Evolutionary conservation across 2,888 invertebrate species (phyloP), one percentile per base, ranked within the genome.

Genomic region (Drosophila fulvimacula): DNA sequence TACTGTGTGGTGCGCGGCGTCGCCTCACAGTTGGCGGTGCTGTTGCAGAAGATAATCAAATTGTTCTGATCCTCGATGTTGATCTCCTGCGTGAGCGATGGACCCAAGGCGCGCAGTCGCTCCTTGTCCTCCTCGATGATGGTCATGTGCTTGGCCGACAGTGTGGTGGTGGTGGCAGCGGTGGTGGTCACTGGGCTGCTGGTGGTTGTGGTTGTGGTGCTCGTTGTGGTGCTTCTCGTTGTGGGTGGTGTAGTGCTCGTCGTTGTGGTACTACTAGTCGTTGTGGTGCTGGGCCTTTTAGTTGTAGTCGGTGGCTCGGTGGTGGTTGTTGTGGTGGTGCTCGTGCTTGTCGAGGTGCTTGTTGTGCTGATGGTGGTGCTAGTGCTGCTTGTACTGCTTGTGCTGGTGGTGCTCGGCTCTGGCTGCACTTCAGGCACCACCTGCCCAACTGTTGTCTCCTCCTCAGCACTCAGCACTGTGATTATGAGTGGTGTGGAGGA

Each of bases 21-120:
- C 41, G 67, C 68, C n/a, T 80, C 84, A 19, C 87, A 84, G 27
- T 81, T 80, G 7, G 93, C 91, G 81, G 94, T 85, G 90, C 85
- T 74, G 91, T 93, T 86, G 88, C 90, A 79, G 87, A 93, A 79
- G 88, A 93, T 82, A 65, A 92, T 90, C 5, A 92, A 64, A 74
- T 92, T 92, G 1, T 91, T 90, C 49, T 90, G 90, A 38, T 92
- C 92, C 51, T 92, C 91, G 3, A 88, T 82, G 42, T 84, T 89
- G 59, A 91, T 90, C 52, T 88, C 81, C 57, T 90, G 85, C 6
- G 90, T 90, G 5, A 91, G 72, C 0, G 81, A 79, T 0, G 91
- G 91, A 3, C 90, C 91, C 32, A 91, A 41, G 10, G 89, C 85
- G 3, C 91, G 77, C n/a, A 91, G 58, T 0, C 81, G 66, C 57